Percentiles rank a stretch among this genome's conserved stretches.
phyloP scores from a whole-genome alignment of 1,140 invertebrate genomes.

The Sinonovacula constricta region DNA sequence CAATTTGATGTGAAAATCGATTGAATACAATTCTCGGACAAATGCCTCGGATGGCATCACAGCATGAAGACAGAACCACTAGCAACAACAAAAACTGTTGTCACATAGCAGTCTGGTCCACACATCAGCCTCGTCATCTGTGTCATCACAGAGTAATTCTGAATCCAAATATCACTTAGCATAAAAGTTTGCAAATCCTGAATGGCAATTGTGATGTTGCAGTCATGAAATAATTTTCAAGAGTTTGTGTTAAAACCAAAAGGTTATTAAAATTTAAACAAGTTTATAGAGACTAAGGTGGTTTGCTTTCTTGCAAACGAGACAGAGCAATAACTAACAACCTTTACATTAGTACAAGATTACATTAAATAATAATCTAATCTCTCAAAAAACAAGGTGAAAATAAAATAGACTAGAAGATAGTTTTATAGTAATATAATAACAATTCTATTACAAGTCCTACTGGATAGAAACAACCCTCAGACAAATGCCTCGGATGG shows the following conservation, averaged over 20 bases:
- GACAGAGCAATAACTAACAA: background rate
- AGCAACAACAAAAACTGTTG: conserved; percentile 2
- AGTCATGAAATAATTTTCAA: background rate
- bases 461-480: background rate
- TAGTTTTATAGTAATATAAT: background rate
- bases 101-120: background rate
- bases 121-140: conserved; percentile 23
- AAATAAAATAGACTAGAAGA: background rate
- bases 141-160: background rate
- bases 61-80: background rate
- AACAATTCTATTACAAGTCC: background rate
- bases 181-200: background rate
- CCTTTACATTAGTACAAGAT: background rate
- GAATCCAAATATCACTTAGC: background rate
- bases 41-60: conserved; percentile 33
- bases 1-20: background rate
- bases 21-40: conserved; percentile 20
- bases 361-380: background rate
- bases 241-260: background rate
- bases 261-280: too few species aligned
- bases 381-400: background rate
- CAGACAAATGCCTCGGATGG: conserved; percentile 1
- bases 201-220: background rate
- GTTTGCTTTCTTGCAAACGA: background rate
- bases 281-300: too few species aligned